Evolutionary conservation across 2,888 invertebrate species (phyloP).

Genomic region (Harpalus rubripes): DNA sequence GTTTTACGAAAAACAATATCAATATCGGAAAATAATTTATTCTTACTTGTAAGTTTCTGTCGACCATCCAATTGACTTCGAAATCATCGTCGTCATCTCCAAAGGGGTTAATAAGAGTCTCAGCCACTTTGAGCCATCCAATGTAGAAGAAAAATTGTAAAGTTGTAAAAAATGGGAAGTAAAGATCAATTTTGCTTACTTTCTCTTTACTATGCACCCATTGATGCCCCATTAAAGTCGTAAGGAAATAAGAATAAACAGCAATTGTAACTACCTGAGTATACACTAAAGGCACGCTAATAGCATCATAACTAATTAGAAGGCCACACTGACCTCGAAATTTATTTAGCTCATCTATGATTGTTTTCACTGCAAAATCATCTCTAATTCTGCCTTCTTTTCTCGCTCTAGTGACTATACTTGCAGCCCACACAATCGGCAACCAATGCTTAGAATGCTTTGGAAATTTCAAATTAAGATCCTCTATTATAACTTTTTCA

Average conservation of each 20-base stretch:
- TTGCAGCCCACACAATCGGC: conserved; percentile 94
- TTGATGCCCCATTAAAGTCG: conserved; percentile 93
- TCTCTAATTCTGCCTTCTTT: conserved; percentile 93
- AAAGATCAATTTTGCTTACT: conserved; percentile 86
- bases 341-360: conserved; percentile 92
- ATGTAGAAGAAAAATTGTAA: conserved; percentile 93
- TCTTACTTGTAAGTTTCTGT: conserved; percentile 89
- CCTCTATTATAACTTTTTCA: conserved; percentile 88
- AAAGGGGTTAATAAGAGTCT: conserved; percentile 94
- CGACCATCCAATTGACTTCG: conserved; percentile 95
- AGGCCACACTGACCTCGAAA: conserved; percentile 90
- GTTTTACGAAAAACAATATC: background rate
- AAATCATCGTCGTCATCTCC: conserved; percentile 96
- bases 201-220: conserved; percentile 84
- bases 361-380: conserved; percentile 95
- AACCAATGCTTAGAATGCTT: conserved; percentile 94
- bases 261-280: conserved; percentile 94
- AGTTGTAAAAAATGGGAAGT: conserved; percentile 94
- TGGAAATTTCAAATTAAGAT: conserved; percentile 89
- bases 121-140: conserved; percentile 96
- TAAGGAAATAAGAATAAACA: conserved; percentile 94
- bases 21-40: too few relatives aligned
- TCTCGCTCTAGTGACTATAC: conserved; percentile 92
- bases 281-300: conserved; percentile 89
- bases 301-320: conserved; percentile 88